Conservation (phyloP, 1,140 invertebrate species). For the Saccostrea echinata region DNA sequence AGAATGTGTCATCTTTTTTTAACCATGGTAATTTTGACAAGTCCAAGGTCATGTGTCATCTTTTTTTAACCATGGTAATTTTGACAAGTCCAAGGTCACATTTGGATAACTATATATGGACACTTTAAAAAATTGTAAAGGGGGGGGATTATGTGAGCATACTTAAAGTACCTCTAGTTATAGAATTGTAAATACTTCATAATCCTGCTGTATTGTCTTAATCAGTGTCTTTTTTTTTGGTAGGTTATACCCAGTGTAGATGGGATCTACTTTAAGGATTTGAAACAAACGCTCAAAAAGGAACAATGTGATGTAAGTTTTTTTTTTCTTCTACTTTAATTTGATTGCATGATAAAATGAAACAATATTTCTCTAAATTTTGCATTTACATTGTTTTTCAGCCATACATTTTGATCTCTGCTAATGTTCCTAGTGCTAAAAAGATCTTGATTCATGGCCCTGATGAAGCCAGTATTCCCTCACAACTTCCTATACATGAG, state of each 20-base stretch:
- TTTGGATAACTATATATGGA: too few relatives aligned
- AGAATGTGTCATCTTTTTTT: too few relatives aligned
- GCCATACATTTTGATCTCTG: constrained; percentile 96
- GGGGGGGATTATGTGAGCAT: too few relatives aligned
- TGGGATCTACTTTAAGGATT: constrained; percentile 99
- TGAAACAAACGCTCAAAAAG: constrained; percentile 98
- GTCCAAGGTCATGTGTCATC: too few relatives aligned
- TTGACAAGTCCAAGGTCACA: too few relatives aligned
- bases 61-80: too few relatives aligned
- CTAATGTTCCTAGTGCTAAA: constrained; percentile 99
- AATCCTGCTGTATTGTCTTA: neutral
- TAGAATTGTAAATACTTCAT: neutral
- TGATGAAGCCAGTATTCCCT: constrained; percentile 95
- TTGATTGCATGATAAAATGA: neutral
- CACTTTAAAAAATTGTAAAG: too few relatives aligned
- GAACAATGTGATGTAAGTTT: constrained; percentile 95
- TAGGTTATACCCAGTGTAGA: constrained; percentile 96
- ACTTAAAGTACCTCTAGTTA: neutral
- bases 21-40: too few relatives aligned
- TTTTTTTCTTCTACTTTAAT: neutral
- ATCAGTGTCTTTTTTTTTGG: neutral
- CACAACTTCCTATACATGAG: constrained; percentile 98
- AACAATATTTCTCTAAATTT: neutral
- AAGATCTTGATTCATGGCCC: constrained; percentile 99
- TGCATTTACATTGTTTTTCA: constrained; percentile 65